phyloP scores from a whole-genome alignment of 2,888 invertebrate species.

The Rapana venosa region DNA sequence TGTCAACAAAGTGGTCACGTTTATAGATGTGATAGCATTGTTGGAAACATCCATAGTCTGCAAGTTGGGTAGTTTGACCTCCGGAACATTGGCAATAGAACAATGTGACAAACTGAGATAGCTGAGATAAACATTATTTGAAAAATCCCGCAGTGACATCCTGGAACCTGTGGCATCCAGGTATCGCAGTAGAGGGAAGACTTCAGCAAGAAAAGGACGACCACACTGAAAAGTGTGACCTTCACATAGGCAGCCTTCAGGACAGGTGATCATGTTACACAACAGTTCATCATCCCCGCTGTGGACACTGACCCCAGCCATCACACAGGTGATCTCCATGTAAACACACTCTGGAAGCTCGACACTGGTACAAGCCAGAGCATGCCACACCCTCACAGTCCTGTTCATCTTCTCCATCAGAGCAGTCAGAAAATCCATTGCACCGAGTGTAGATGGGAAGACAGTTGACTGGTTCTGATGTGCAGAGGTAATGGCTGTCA shows the following conservation, averaged over 20 bases:
- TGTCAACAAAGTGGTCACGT: neutral
- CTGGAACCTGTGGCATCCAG: neutral
- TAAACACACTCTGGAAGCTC: neutral
- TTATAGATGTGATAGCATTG: neutral
- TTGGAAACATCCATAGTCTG: neutral
- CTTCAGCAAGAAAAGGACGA: neutral
- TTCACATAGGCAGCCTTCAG: neutral
- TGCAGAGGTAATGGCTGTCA: neutral
- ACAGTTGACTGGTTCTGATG: neutral
- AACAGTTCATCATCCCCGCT: neutral
- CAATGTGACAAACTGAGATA: neutral
- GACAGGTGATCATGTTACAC: neutral
- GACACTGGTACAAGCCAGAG: neutral
- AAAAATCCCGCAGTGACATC: neutral
- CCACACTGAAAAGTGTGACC: neutral
- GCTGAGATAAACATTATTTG: neutral
- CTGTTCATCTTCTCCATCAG: neutral
- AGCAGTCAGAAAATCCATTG: neutral
- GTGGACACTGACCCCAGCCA: conserved; percentile 22
- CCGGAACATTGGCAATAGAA: neutral
- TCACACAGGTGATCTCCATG: conserved; percentile 16
- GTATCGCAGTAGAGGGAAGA: neutral
- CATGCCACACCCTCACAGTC: neutral
- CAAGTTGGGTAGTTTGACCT: neutral
- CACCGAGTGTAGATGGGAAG: conserved; percentile 12